These are phyloP conservation scores for Danio rerio DNA, from an alignment of 2,113 vertebrate genomes.

Conservation along the genomic window DNA sequence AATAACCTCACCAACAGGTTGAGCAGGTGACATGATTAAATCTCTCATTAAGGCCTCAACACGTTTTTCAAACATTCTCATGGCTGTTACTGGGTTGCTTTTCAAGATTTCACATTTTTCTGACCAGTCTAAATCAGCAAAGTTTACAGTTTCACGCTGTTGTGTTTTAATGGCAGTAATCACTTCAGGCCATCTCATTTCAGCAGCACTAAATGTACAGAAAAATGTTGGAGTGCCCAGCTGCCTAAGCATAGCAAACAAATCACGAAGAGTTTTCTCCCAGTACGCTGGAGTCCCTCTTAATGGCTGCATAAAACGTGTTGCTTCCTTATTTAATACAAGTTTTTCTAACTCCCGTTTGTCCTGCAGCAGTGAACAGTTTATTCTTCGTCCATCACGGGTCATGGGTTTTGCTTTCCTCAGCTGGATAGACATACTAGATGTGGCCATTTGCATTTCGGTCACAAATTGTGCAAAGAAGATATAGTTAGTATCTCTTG, in stretches of 20 bases:
- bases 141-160: constrained; percentile 40
- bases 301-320: constrained; percentile 51
- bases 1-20: constrained; percentile 30
- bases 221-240: constrained; percentile 39
- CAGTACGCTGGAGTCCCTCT: constrained; percentile 50
- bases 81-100: constrained; percentile 42
- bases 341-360: constrained; percentile 30
- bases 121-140: constrained; percentile 25
- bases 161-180: constrained; percentile 49
- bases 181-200: constrained; percentile 53
- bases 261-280: constrained; percentile 40
- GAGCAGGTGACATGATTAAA: constrained; percentile 33
- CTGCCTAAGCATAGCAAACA: constrained; percentile 50
- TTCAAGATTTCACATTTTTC: constrained; percentile 48
- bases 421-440: constrained; percentile 47
- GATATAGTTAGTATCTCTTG: constrained; percentile 49
- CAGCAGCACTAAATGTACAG: constrained; percentile 46
- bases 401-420: constrained; percentile 49
- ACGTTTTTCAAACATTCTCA: constrained; percentile 48
- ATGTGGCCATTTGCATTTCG: constrained; percentile 44
- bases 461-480: constrained; percentile 56
- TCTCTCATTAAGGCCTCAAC: constrained; percentile 35
- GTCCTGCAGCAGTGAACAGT: constrained; percentile 27
- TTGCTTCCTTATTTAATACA: constrained; percentile 19
- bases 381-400: constrained; percentile 54